These are phyloP conservation scores for Salminus brasiliensis DNA, from an alignment of 2,113 vertebrate species.

Conservation along the genomic window DNA sequence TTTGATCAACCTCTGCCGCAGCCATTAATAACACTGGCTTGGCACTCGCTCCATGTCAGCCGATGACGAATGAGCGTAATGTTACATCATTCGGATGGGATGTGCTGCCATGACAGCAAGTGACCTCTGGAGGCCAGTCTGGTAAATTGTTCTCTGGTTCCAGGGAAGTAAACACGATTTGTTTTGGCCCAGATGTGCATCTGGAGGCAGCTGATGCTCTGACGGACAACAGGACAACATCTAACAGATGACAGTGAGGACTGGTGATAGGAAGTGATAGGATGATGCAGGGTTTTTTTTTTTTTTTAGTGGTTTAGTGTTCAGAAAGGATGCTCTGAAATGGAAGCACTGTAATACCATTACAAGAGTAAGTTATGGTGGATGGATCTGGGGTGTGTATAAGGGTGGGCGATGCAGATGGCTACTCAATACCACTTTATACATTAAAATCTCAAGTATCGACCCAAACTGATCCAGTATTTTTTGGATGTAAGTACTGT, in stretches of 20 bases:
- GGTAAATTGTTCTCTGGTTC: background rate
- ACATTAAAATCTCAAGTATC: too few species aligned
- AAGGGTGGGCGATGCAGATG: background rate
- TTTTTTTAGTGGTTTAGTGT: background rate
- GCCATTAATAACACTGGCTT: background rate
- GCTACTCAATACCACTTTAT: too few species aligned
- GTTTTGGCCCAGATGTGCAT: constrained; percentile 10
- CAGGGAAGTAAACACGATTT: constrained; percentile 1
- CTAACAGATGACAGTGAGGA: background rate
- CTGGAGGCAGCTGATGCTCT: background rate
- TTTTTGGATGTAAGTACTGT: too few species aligned
- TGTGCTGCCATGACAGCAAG: background rate
- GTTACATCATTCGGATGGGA: background rate
- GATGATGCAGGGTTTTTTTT: too few species aligned
- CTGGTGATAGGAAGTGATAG: background rate
- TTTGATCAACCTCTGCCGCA: background rate
- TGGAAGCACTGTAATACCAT: too few species aligned
- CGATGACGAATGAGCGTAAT: background rate
- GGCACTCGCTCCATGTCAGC: background rate
- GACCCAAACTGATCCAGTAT: too few species aligned
- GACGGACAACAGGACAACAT: background rate
- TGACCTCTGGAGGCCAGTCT: background rate
- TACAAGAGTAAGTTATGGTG: too few species aligned
- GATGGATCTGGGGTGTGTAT: background rate
- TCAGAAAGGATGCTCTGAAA: background rate